phyloP scores from a whole-genome alignment of 2,113 vertebrate species.

The Blennius ocellaris region DNA sequence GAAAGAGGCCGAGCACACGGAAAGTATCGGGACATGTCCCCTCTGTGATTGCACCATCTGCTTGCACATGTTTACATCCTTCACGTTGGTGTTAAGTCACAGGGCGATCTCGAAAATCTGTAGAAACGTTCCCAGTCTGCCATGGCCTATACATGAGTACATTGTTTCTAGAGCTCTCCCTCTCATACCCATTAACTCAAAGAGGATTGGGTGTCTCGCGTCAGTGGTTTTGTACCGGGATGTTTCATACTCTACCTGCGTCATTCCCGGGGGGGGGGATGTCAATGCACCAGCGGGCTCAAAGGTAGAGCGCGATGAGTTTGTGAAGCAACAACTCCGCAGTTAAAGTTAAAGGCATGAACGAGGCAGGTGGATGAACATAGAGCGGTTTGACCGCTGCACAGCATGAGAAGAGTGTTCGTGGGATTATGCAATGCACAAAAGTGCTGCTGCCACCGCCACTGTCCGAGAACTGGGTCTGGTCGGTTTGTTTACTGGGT shows the following conservation, averaged over 20 bases:
- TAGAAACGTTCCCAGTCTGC: background rate
- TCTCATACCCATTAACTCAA: background rate
- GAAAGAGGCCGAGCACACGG: constrained; percentile 36
- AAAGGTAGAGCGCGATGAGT: constrained; percentile 9
- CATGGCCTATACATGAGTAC: too few species aligned
- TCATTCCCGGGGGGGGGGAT: too few species aligned
- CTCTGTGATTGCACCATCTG: constrained; percentile 9
- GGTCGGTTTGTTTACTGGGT: background rate
- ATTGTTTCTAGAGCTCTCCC: background rate
- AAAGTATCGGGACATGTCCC: constrained; percentile 3
- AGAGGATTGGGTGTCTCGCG: constrained; percentile 23
- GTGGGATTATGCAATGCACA: constrained; percentile 41
- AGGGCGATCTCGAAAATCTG: constrained; percentile 1
- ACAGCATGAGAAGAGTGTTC: constrained; percentile 16
- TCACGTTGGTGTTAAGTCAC: background rate
- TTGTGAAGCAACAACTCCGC: too few species aligned
- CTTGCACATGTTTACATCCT: constrained; percentile 16
- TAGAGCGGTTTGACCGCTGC: constrained; percentile 35
- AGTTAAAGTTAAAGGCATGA: background rate
- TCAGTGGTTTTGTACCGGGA: constrained; percentile 15
- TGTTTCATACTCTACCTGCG: background rate
- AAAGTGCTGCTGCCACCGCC: background rate
- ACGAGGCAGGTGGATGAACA: constrained; percentile 11
- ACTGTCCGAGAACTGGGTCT: constrained; percentile 9
- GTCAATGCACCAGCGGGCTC: background rate